A percentile compares a stretch with the other conserved stretches of the same genome.
These are phyloP conservation scores for Aspidoscelis tigris DNA, from an alignment of 2,113 vertebrate species.

Conservation along the genomic window DNA sequence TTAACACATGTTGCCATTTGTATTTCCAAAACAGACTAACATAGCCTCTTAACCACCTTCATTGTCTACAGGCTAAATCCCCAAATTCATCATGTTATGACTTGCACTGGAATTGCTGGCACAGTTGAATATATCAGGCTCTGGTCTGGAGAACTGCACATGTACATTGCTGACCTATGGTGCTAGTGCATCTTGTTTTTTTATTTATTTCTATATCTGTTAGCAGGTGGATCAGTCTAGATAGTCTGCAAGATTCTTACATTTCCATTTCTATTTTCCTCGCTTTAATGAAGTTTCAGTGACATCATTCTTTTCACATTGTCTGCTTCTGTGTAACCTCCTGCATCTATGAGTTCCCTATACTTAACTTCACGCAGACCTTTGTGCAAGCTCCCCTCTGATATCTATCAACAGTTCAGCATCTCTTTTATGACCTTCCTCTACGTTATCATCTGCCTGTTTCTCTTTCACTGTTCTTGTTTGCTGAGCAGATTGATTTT, in stretches of 20 bases:
- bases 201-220: not conserved
- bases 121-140: no score
- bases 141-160: not conserved
- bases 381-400: accelerated
- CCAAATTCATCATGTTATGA: no score
- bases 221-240: not conserved
- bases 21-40: no score
- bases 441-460: not conserved
- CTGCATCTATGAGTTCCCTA: not conserved
- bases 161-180: not conserved
- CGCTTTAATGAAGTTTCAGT: not conserved
- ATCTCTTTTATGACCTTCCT: constrained; percentile 4
- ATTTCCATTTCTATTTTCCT: not conserved
- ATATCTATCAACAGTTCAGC: constrained; percentile 15
- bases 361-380: not conserved
- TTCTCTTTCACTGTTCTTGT: not conserved
- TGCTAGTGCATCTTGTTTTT: not conserved
- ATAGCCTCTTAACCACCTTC: no score
- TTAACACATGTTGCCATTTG: no score
- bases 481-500: constrained; percentile 1
- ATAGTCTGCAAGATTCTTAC: not conserved
- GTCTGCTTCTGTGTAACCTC: not conserved
- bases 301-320: not conserved
- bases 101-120: no score
- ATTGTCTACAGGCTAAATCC: no score